Percentiles rank a stretch among this genome's conserved stretches.
Evolutionary conservation across 2,888 invertebrate species (phyloP).

Genomic region (Leptopterna dolabrata): DNA sequence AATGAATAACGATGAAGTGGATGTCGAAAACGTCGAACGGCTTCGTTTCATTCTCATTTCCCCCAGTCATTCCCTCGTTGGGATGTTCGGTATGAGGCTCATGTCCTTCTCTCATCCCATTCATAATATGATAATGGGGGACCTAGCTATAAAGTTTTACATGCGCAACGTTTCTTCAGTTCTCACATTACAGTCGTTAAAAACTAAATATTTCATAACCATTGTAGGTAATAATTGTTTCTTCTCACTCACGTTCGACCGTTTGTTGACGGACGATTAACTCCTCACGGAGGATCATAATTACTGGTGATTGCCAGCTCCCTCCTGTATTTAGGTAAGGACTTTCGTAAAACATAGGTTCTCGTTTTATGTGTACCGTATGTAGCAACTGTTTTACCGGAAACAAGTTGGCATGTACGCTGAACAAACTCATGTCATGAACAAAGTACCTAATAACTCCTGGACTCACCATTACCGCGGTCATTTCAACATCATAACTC

Average conservation of each 20-base stretch:
- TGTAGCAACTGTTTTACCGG: not conserved
- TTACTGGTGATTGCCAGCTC: not conserved
- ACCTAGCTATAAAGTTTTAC: not conserved
- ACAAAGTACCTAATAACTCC: too few species aligned
- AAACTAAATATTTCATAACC: not conserved
- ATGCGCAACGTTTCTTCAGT: not conserved
- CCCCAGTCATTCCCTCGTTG: not conserved
- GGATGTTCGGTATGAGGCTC: not conserved
- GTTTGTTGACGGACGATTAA: not conserved
- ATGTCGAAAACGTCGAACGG: constrained; percentile 26
- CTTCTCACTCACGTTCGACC: not conserved
- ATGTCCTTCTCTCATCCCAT: not conserved
- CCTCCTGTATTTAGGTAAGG: too few species aligned
- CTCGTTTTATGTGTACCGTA: not conserved
- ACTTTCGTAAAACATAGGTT: not conserved
- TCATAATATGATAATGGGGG: constrained; percentile 5
- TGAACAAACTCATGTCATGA: too few species aligned
- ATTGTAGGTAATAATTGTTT: not conserved
- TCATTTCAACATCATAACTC: too few species aligned
- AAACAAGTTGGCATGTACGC: too few species aligned
- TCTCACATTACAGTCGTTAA: constrained; percentile 4
- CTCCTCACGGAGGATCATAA: not conserved
- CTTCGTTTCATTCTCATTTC: constrained; percentile 25
- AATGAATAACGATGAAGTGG: constrained; percentile 40
- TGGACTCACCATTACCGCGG: too few species aligned